Evolutionary conservation across 2,113 vertebrate species (phyloP), one percentile per base, ranked within the genome.

Genomic region (Platichthys flesus): DNA sequence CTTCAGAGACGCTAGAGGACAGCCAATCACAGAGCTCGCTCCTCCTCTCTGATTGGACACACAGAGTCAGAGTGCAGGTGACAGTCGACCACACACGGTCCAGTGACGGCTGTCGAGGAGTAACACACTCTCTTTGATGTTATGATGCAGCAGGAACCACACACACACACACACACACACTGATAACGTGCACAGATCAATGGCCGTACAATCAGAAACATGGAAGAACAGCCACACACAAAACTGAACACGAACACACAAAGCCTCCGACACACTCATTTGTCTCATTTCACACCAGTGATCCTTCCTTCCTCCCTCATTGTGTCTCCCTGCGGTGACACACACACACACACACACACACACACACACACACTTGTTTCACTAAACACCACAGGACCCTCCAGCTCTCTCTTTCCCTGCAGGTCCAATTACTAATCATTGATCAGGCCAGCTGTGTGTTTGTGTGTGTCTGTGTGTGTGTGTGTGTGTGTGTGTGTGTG

Each of bases 241-340:
- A 42, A 42, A 31, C 31, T 31, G 6, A 31, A 31, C 6, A 31
- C 31, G 0, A 12, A 42, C 40, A 42, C 40, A 42, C 56, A 72
- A 67, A 76, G 78, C 45, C 45, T 2, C 16, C 15, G 60, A 79
- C 71, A 81, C 87, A 70, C 85, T 89, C 65, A 78, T 89, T 91
- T 81, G 85, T 88, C 71, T 78, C 67, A 73, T 90, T 90, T 90
- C 88, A 88, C 90, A 84, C 81, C 69, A 82, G 58, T 64, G 82
- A 65, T 57, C 37, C 64, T 49, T 81, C 68, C 84, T 85, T 85
- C 82, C 73, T 88, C 79, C 56, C 64, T 79, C 77, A 67, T 79
- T 86, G 87, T 86, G 69, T 73, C 20, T 76, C 74, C 65, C 26
- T 67, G 72, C 24, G 65, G 9, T 40, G 3, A 64, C 57, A 61